Evolutionary conservation across 2,888 invertebrate species (phyloP).

Genomic region (Pogonocherus hispidulus): DNA sequence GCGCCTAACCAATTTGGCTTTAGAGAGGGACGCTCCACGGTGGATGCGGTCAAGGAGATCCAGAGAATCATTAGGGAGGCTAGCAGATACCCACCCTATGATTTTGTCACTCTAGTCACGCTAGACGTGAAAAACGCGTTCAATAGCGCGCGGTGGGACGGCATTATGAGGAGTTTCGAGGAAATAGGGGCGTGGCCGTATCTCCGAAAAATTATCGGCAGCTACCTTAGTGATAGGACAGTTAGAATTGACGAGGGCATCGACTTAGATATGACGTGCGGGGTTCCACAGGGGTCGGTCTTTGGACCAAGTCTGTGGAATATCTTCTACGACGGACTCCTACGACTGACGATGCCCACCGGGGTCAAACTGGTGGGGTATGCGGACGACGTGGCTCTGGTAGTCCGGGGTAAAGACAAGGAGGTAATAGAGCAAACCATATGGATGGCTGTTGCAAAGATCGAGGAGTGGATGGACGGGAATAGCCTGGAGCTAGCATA

Average conservation of each 20-base stretch:
- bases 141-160: conserved; percentile 34
- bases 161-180: conserved; percentile 20
- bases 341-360: neutral
- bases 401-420: too few species aligned
- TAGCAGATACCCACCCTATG: neutral
- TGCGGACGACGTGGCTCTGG: too few species aligned
- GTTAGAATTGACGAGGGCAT: neutral
- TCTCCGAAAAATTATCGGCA: neutral
- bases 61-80: neutral
- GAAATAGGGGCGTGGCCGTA: neutral
- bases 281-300: neutral
- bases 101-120: conserved; percentile 9
- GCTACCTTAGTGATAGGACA: neutral
- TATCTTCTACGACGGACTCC: neutral
- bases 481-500: too few species aligned
- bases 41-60: conserved; percentile 24
- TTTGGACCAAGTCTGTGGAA: neutral
- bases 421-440: too few species aligned
- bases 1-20: conserved; percentile 47
- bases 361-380: too few species aligned
- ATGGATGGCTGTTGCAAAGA: too few species aligned
- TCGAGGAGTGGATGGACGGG: too few species aligned
- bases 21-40: conserved; percentile 45
- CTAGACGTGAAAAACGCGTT: conserved; percentile 40
- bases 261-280: neutral